Percentiles rank a stretch among this genome's conserved stretches.
Evolutionary conservation across 2,113 vertebrate genomes (phyloP).

Genomic region (Nicator chloris): DNA sequence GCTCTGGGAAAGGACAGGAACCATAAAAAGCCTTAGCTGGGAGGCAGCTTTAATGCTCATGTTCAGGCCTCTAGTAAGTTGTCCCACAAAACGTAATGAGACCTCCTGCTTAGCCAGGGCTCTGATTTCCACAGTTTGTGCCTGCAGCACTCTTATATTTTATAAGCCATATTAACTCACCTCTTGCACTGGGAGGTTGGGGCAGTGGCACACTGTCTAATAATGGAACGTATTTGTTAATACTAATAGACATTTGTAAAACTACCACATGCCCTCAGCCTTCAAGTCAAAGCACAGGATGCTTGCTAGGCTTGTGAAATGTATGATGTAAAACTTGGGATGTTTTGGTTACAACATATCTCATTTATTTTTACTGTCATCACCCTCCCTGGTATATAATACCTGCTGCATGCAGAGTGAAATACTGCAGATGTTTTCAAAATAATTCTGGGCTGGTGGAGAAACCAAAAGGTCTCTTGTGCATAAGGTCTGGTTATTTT

Average conservation of each 20-base stretch:
- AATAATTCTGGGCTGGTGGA: constrained; percentile 54
- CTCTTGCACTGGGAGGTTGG: constrained; percentile 33
- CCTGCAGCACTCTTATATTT: constrained; percentile 36
- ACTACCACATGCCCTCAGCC: constrained; percentile 38
- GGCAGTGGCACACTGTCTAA: constrained; percentile 46
- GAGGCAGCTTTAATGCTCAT: constrained; percentile 27
- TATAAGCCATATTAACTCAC: constrained; percentile 54
- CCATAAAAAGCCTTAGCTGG: constrained; percentile 44
- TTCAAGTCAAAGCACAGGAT: constrained; percentile 56
- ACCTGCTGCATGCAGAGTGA: constrained; percentile 58
- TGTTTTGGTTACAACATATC: constrained; percentile 67
- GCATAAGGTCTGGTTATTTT: constrained; percentile 60
- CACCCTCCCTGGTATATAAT: constrained; percentile 62
- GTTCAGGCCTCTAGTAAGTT: constrained; percentile 4
- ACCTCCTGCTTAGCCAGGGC: constrained; percentile 35
- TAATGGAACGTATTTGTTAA: constrained; percentile 60
- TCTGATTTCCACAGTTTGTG: constrained; percentile 43
- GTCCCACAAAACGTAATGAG: constrained; percentile 52
- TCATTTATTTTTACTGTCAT: constrained; percentile 73
- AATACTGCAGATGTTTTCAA: constrained; percentile 72
- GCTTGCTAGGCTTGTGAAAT: constrained; percentile 54
- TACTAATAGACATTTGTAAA: constrained; percentile 54
- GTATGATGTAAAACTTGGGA: constrained; percentile 65
- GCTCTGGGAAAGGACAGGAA: constrained; percentile 46
- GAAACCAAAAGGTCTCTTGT: constrained; percentile 59